Evolutionary conservation across 2,113 vertebrate species (phyloP).

Genomic region (Lycaon pictus): DNA sequence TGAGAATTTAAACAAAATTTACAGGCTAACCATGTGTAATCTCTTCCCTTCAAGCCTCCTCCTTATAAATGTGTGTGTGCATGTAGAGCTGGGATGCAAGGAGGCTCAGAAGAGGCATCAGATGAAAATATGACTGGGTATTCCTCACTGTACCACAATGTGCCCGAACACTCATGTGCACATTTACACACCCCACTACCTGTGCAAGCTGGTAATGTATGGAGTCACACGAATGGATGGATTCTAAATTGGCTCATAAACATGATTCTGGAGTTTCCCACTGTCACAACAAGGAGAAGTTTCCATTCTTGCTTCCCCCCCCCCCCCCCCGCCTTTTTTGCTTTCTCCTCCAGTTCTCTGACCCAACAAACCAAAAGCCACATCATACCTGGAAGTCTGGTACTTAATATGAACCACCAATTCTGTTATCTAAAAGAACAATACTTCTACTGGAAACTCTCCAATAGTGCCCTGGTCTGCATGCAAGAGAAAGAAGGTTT

Average conservation of each 20-base stretch:
- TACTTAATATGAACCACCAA: not conserved
- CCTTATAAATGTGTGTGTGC: not conserved
- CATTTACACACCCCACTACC: not conserved
- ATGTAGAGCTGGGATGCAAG: not conserved
- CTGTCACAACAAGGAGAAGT: not conserved
- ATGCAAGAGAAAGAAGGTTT: not conserved
- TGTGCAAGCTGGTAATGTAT: not conserved
- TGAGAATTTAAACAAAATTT: constrained; percentile 15
- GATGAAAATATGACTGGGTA: not conserved
- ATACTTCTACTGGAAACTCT: not conserved
- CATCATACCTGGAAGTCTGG: not conserved
- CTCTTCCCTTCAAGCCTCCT: not conserved
- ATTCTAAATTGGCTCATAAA: not conserved
- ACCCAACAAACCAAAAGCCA: constrained; percentile 15
- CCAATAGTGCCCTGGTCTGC: not conserved
- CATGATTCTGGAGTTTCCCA: not conserved
- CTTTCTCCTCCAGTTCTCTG: not conserved
- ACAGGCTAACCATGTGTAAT: not conserved
- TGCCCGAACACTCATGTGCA: not conserved
- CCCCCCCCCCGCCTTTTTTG: no score
- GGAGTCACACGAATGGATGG: not conserved
- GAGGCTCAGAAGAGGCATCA: not conserved
- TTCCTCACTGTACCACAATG: not conserved
- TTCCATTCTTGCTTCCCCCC: not conserved
- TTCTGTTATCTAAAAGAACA: not conserved